phyloP scores from a whole-genome alignment of 2,888 invertebrate genomes.

The Eretmocerus hayati region DNA sequence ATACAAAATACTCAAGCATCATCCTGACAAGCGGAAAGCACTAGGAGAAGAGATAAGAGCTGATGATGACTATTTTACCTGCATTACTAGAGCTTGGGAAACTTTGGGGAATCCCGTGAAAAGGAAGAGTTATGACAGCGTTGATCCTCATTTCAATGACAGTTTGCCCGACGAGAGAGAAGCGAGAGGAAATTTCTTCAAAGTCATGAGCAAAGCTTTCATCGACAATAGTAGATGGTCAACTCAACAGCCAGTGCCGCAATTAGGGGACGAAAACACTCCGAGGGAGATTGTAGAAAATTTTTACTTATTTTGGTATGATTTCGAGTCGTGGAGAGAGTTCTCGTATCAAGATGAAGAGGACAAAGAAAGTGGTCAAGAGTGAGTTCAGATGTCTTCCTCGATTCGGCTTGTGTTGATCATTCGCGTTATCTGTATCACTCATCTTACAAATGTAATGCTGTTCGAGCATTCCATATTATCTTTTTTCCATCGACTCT shows the following conservation, averaged over 20 bases:
- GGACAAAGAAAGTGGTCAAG: slow-evolving; percentile 95
- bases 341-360: slow-evolving; percentile 98
- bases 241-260: slow-evolving; percentile 76
- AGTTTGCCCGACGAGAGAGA: slow-evolving; percentile 69
- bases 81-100: slow-evolving; percentile 97
- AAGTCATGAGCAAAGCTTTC: slow-evolving; percentile 58
- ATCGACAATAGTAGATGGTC: slow-evolving; percentile 86
- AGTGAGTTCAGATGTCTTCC: slow-evolving; percentile 47
- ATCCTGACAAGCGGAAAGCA: slow-evolving; percentile 95
- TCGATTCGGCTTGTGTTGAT: no score
- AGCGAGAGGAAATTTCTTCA: slow-evolving; percentile 74
- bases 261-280: slow-evolving; percentile 69
- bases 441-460: no score
- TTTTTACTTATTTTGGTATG: slow-evolving; percentile 98
- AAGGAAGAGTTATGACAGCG: slow-evolving; percentile 89
- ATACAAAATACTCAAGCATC: slow-evolving; percentile 85
- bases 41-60: slow-evolving; percentile 79
- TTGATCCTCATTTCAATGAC: slow-evolving; percentile 93
- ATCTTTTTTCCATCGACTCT: no score
- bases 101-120: slow-evolving; percentile 73
- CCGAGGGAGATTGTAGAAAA: slow-evolving; percentile 78
- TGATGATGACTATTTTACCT: slow-evolving; percentile 96
- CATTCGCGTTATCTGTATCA: no score
- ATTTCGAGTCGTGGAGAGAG: slow-evolving; percentile 98
- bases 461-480: no score